phyloP scores from a whole-genome alignment of 2,797 vertebrate genomes.

The Argya squamiceps region DNA sequence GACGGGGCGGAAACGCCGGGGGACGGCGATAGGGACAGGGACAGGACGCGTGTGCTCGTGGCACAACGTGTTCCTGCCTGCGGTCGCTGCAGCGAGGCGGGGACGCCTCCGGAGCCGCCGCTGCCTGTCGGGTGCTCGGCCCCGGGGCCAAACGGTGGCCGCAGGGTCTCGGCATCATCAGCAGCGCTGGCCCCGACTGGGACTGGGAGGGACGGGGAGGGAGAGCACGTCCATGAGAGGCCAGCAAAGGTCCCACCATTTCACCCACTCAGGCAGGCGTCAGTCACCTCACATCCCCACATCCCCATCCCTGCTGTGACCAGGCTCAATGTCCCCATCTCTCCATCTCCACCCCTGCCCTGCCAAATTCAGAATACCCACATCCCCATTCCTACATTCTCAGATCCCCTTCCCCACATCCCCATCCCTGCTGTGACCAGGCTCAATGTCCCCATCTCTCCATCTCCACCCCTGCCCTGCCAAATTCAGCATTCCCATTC shows the following conservation, averaged over 20 bases:
- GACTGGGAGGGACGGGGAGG: neutral
- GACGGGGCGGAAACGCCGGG: neutral
- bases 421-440: neutral
- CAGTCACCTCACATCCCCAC: neutral
- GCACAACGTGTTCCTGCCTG: slow-evolving; percentile 1
- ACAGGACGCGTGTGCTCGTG: neutral
- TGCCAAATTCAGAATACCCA: no score
- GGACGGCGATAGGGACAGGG: neutral
- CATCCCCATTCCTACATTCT: neutral
- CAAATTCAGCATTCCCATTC: no score
- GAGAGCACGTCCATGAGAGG: neutral
- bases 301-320: neutral
- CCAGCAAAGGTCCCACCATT: rapidly evolving
- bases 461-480: neutral
- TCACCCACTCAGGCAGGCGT: neutral
- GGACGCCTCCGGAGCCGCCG: neutral
- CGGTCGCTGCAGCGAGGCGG: neutral
- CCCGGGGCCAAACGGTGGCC: rapidly evolving
- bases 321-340: no score
- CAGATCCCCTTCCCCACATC: neutral
- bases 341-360: neutral
- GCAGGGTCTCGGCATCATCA: rapidly evolving
- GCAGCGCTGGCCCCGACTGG: rapidly evolving
- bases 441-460: neutral
- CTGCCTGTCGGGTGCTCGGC: neutral